Percentiles rank a stretch among this genome's conserved stretches.
Conservation (phyloP, 2,888 invertebrate genomes). For the Agrotis ipsilon region DNA sequence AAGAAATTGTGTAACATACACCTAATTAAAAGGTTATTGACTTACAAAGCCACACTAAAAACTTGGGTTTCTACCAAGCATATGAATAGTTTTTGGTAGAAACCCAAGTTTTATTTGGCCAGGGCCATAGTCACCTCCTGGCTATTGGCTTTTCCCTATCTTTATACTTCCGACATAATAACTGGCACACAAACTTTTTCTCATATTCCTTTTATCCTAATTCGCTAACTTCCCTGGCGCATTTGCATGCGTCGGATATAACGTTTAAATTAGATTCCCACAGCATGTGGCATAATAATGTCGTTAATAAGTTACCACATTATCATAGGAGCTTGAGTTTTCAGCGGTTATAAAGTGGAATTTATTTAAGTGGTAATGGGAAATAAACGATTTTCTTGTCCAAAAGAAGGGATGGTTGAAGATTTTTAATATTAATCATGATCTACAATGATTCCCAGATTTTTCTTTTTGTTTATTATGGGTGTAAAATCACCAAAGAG, state of each 20-base stretch:
- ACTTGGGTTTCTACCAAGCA: background rate
- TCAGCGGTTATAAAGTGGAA: background rate
- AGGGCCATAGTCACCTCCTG: too few relatives aligned
- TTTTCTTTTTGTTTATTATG: too few relatives aligned
- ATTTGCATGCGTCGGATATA: constrained; percentile 42
- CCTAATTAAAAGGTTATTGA: background rate
- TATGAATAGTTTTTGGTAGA: too few relatives aligned
- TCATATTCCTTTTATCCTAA: constrained; percentile 15
- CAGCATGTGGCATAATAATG: constrained; percentile 46
- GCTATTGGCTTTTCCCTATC: too few relatives aligned
- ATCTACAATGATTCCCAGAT: too few relatives aligned
- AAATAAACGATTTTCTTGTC: constrained; percentile 7
- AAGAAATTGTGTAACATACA: too few relatives aligned
- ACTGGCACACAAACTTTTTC: constrained; percentile 13
- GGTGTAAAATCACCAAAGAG: too few relatives aligned
- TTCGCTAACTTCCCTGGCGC: constrained; percentile 18
- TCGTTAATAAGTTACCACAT: constrained; percentile 38
- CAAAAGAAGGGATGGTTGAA: background rate
- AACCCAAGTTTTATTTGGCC: too few relatives aligned
- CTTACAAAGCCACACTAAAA: background rate
- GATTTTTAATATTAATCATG: too few relatives aligned
- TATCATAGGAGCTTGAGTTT: constrained; percentile 23
- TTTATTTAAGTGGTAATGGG: background rate
- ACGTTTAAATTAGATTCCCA: constrained; percentile 31
- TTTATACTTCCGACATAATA: background rate